A percentile compares a stretch with the other conserved stretches of the same genome.
Conservation (phyloP, 2,797 vertebrate species). For the Muscicapa comitata region DNA sequence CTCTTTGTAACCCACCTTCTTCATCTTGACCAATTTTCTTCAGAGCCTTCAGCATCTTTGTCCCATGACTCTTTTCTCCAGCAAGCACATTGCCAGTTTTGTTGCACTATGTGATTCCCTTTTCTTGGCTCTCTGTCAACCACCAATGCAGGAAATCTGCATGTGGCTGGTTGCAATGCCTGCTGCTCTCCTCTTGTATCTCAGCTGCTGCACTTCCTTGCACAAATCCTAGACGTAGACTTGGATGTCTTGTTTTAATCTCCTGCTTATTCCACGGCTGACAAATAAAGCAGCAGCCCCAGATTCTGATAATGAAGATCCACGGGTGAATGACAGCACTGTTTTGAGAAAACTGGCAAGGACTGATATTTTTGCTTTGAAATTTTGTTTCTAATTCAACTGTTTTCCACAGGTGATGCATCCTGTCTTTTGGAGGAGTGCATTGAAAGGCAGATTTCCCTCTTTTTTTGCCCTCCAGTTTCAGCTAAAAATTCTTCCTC, state of each 20-base stretch:
- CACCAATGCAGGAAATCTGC: neutral
- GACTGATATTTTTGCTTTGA: neutral
- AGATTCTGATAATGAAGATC: neutral
- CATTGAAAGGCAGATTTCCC: neutral
- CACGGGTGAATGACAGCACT: neutral
- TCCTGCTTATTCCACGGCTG: neutral
- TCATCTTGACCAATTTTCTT: neutral
- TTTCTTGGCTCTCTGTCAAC: neutral
- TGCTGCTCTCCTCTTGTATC: neutral
- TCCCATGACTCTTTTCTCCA: neutral
- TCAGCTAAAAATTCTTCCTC: neutral
- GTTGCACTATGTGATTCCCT: neutral
- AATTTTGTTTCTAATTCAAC: neutral
- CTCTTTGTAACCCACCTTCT: neutral
- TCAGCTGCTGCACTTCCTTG: neutral
- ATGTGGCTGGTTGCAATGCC: neutral
- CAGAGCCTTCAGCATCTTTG: neutral
- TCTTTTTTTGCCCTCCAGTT: neutral
- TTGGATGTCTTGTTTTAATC: neutral
- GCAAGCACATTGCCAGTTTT: neutral
- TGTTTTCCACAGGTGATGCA: neutral
- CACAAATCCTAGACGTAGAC: neutral
- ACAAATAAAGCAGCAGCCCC: neutral
- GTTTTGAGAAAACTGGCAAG: neutral
- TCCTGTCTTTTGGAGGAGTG: neutral